Base-by-base conservation (phyloP, 2,888 invertebrate genomes). In the Trachelus tabidus region DNA sequence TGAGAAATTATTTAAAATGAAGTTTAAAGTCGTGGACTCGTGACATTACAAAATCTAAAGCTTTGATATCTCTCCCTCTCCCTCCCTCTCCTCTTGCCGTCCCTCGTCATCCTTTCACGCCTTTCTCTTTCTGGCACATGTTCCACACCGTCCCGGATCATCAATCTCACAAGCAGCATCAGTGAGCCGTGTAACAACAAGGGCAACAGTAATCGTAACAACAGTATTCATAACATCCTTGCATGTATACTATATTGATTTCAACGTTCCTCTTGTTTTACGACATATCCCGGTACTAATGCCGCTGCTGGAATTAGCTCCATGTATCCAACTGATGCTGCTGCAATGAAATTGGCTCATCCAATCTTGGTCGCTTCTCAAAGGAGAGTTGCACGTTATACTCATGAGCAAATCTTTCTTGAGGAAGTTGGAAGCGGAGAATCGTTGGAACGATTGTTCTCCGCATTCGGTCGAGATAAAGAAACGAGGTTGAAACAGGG, bases 61-160 rank as follows among this genome's bases (percentile, higher is more conserved):
- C 56, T 23, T 56, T 56, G 2, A 56, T 56, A 23, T 23, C 56
- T 56, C 40, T 23, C 4, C 6, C 40, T 40, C 23, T 23, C 23
- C 40, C 23, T 56, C 23, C 1, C 56, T 23, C 23, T 56, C 56
- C 23, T 1, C 23, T 56, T 15, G 23, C 23, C 23, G 6, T 9
- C 56, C 2, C 23, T 23, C 9, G 9, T 23, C 23, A 0, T 0
- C 23, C 2, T 9, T 23, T 2, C 56, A 2, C 2, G 1, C 56
- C 6, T 56, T 23, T 23, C 56, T 56, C 56, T 56, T 56, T 56
- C 23, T 56, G 56, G 56, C 15, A 56, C 23, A 56, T 23, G 23
- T 23, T 56, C 23, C 0, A 56, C 15, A 56, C 9, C 23, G 23
- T 56, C 23, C 9, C 2, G 56, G 56, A 56, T 9, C 56, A 56